A percentile compares a stretch with the other conserved stretches of the same genome.
Evolutionary conservation across 2,888 invertebrate species (phyloP).

Genomic region (Watsonalla binaria): DNA sequence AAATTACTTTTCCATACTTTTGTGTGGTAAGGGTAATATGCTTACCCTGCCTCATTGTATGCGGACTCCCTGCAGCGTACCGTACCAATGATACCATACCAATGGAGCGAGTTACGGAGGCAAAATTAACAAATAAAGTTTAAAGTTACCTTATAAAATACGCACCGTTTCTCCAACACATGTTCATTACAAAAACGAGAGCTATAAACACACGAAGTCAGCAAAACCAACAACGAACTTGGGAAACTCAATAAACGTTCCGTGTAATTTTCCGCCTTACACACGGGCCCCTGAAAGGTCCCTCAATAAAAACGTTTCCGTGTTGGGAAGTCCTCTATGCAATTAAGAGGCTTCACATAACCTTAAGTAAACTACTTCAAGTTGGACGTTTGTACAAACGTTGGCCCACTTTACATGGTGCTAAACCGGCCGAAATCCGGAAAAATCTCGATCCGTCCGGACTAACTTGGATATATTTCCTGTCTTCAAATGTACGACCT

Average conservation of each 20-base stretch:
- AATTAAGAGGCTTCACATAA: constrained; percentile 44
- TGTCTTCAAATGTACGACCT: constrained; percentile 50
- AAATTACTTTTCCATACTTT: too few species aligned
- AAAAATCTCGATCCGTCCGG: constrained; percentile 56
- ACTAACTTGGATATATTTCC: constrained; percentile 54
- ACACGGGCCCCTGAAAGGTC: background rate
- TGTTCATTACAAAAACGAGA: background rate
- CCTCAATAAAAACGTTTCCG: background rate
- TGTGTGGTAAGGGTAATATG: too few species aligned
- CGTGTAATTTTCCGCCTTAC: constrained; percentile 12
- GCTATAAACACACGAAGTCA: background rate
- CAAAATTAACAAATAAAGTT: too few species aligned
- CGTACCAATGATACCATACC: too few species aligned
- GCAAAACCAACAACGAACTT: constrained; percentile 2
- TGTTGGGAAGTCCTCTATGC: constrained; percentile 9
- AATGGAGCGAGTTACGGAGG: too few species aligned
- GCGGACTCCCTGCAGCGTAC: too few species aligned
- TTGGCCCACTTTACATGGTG: constrained; percentile 34
- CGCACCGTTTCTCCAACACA: too few species aligned
- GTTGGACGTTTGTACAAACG: constrained; percentile 29
- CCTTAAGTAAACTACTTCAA: constrained; percentile 29
- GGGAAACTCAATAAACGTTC: constrained; percentile 13
- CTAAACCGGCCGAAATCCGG: constrained; percentile 44
- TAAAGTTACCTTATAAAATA: too few species aligned
- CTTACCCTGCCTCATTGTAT: too few species aligned